Evolutionary conservation across 2,113 vertebrate species (phyloP).

Genomic region (Ceyx melanurus): DNA sequence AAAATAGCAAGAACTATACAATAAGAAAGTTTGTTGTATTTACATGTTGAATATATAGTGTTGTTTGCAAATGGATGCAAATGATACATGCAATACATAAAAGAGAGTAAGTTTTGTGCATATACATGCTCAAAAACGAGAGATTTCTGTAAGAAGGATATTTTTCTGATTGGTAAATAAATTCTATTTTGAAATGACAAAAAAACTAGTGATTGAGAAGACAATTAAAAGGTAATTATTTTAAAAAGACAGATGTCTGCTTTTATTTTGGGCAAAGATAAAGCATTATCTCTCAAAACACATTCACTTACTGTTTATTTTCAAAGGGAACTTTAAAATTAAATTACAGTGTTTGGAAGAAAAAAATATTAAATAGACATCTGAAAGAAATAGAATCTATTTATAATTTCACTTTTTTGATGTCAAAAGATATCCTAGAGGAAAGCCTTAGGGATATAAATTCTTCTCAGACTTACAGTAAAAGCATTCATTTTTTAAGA

Average conservation of each 20-base stretch:
- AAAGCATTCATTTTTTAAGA: constrained; percentile 34
- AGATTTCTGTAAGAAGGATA: neutral
- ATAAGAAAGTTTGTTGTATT: neutral
- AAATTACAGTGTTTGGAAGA: constrained; percentile 23
- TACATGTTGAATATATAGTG: neutral
- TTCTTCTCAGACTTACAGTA: constrained; percentile 12
- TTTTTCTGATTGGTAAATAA: neutral
- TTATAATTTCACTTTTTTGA: constrained; percentile 59
- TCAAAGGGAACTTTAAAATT: constrained; percentile 54
- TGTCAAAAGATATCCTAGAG: constrained; percentile 36
- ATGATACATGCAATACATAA: neutral
- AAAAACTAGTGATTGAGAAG: neutral
- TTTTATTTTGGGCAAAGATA: constrained; percentile 35
- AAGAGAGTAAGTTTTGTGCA: neutral
- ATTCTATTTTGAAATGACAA: neutral
- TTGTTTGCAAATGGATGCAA: neutral
- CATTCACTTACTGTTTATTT: constrained; percentile 31
- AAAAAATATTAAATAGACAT: constrained; percentile 28
- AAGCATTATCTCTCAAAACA: constrained; percentile 14
- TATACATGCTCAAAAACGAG: neutral
- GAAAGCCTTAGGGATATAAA: constrained; percentile 42
- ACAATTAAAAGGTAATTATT: constrained; percentile 1
- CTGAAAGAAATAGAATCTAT: constrained; percentile 58
- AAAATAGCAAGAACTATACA: neutral
- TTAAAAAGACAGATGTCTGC: neutral